phyloP scores from a whole-genome alignment of 1,140 invertebrate genomes.

The Bursaphelenchus mucronatus region DNA sequence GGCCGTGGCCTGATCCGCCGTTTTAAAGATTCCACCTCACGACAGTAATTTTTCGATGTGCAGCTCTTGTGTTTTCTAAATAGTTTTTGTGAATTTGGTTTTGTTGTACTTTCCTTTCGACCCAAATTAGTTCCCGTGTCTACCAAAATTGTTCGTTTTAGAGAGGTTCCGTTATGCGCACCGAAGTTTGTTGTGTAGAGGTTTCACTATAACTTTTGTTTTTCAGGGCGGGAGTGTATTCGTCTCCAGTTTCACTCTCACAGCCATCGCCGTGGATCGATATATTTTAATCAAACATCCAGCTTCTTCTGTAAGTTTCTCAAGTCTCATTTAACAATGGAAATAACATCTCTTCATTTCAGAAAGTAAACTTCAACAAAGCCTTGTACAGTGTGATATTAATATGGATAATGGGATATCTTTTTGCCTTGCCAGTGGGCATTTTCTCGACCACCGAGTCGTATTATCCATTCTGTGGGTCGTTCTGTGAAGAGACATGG shows the following conservation, averaged over 20 bases:
- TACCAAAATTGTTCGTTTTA: neutral
- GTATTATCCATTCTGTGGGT: slow-evolving; percentile 54
- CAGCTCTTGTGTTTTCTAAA: too few relatives aligned
- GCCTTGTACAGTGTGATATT: slow-evolving; percentile 49
- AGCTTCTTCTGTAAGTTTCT: slow-evolving; percentile 41
- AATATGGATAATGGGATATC: slow-evolving; percentile 57
- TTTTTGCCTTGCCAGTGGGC: slow-evolving; percentile 54
- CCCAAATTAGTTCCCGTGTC: too few relatives aligned
- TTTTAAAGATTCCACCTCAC: too few relatives aligned
- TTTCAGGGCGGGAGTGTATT: slow-evolving; percentile 60
- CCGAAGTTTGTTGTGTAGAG: neutral
- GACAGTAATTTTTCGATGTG: slow-evolving; percentile 14
- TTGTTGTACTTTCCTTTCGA: too few relatives aligned
- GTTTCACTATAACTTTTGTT: slow-evolving; percentile 5
- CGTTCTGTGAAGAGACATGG: slow-evolving; percentile 58
- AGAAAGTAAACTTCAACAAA: slow-evolving; percentile 53
- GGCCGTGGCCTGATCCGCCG: too few relatives aligned
- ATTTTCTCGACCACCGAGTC: slow-evolving; percentile 45
- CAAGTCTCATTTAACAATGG: too few relatives aligned
- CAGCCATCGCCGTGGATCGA: slow-evolving; percentile 57
- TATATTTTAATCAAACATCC: slow-evolving; percentile 56
- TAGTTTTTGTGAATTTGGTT: too few relatives aligned
- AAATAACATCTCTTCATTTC: slow-evolving; percentile 20
- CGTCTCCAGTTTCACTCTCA: slow-evolving; percentile 59
- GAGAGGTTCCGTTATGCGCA: neutral